Base-by-base conservation (phyloP, 2,888 invertebrate species). In the Troilus luridus region DNA sequence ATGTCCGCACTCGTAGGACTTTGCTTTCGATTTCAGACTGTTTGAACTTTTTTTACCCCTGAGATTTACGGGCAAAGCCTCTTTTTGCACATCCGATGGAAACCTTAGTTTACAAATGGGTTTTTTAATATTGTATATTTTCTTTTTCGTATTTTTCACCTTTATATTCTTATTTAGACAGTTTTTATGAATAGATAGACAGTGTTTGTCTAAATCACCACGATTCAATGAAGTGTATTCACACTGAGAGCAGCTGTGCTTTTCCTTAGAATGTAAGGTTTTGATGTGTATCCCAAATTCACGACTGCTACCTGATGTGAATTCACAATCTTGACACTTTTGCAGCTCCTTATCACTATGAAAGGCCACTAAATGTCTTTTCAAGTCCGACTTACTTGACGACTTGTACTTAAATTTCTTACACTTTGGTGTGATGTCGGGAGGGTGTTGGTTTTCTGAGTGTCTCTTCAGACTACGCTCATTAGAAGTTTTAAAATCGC, bases 101-200 rank as follows among this genome's bases (percentile, higher is more conserved):
- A 14, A 67, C 24, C 67, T 67, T 67, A 27, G 24, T 67, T 67
- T 67, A 27, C n/a, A 67, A 67, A 27, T 12, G 14, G 67, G 67
- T 67, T 67, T 67, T 67, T 67, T 67, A 67, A 67, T 67, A 67
- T 67, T 67, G 24, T 67, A 67, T 24, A 67, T 67, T 27, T 67
- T 67, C 67, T 67, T 67, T 67, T 67, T 67, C 12, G 24, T 24
- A 67, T 14, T 67, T 67, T 67, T 67, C 14, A 67, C 14, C 64
- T 24, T 24, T 10, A 67, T 67, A 24, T 67, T n/a, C 64, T 67
- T 9, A n/a, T 67, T 67, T 24, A 67, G 2, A 67, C 67, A 12
- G 67, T 67, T 67, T 67, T 67, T 67, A 67, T 24, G 67, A 67
- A 67, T 14, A 24, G 67, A 67, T 24, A 67, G 11, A 6, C 14